phyloP scores from a whole-genome alignment of 2,888 invertebrate genomes.

The Loripinus fragilis region DNA sequence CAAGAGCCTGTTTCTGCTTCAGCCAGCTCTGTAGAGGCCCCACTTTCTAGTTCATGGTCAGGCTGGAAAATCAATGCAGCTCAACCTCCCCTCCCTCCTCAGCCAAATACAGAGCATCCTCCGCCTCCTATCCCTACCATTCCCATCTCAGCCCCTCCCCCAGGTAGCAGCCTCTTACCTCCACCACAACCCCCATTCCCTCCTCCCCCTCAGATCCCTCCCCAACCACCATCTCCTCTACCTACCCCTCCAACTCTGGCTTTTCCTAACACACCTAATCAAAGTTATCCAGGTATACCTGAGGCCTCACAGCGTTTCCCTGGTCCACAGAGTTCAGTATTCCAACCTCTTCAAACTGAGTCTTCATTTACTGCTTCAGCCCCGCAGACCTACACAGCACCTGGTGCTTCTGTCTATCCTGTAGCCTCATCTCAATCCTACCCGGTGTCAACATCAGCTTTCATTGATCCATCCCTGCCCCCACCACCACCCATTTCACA shows the following conservation, averaged over 20 bases:
- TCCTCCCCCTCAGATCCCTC: slow-evolving; percentile 11
- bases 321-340: slow-evolving; percentile 11
- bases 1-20: slow-evolving; percentile 19
- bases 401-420: slow-evolving; percentile 28
- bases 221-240: slow-evolving; percentile 35
- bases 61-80: slow-evolving; percentile 60
- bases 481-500: slow-evolving; percentile 33
- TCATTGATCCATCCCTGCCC: slow-evolving; percentile 12
- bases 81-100: slow-evolving; percentile 6
- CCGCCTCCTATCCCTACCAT: slow-evolving; percentile 30
- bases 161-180: slow-evolving; percentile 3
- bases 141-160: slow-evolving; percentile 40
- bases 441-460: slow-evolving; percentile 10
- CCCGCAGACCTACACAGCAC: background rate
- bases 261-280: background rate
- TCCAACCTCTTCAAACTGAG: slow-evolving; percentile 10
- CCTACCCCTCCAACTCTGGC: slow-evolving; percentile 13
- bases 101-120: slow-evolving; percentile 44
- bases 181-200: slow-evolving; percentile 39
- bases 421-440: slow-evolving; percentile 38
- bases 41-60: slow-evolving; percentile 68
- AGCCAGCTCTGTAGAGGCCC: slow-evolving; percentile 36
- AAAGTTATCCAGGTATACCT: background rate
- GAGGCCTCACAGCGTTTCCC: background rate
- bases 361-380: background rate